Base-by-base conservation (phyloP, 1,140 invertebrate genomes). In the Ditylenchus dipsaci region DNA sequence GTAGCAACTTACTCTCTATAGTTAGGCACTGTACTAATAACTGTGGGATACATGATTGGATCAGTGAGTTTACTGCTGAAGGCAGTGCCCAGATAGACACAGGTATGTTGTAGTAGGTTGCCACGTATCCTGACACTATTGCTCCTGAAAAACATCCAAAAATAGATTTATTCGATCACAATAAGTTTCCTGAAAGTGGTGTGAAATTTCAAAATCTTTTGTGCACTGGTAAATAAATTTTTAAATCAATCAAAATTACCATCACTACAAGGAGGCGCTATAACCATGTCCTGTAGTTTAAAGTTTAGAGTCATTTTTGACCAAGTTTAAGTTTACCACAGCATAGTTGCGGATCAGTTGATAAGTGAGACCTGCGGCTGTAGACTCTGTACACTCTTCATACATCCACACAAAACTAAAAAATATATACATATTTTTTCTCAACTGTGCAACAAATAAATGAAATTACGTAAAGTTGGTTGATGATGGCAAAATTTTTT, bases 31-130 rank as follows among this genome's bases (percentile, higher is more conserved):
- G 69, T 45, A 43, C 65, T 69, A 29, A 69, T 69, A n/a, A 29
- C 9, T 27, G 67, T 69, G 0, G 67, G 43, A 33, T 53, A 67
- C 13, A 56, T 17, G 26, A 15, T 45, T 5, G n/a, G 23, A 45
- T 69, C 58, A 13, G 61, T 30, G 30, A 69, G 23, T n/a, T 45
- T 19, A 33, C 61, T 74, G 45, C 19, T 49, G 29, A 74, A 72
- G 1, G 70, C 45, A 15, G 33, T 45, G 0, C 70, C 70, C 70
- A 72, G 9, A 72, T 19, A 1, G 57, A 21, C 7, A 73, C n/a
- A 0, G 70, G 70, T 13, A 74, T 63, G 45, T 72, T 72, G 19
- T 59, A 73, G 33, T 69, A 72, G 1, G 58, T 72, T 17, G 73
- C 70, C 15, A 73, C 38, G 42, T 73, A 49, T 9, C 61, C 71